phyloP scores from a whole-genome alignment of 2,797 vertebrate species.

The Sebastes vulpes region DNA sequence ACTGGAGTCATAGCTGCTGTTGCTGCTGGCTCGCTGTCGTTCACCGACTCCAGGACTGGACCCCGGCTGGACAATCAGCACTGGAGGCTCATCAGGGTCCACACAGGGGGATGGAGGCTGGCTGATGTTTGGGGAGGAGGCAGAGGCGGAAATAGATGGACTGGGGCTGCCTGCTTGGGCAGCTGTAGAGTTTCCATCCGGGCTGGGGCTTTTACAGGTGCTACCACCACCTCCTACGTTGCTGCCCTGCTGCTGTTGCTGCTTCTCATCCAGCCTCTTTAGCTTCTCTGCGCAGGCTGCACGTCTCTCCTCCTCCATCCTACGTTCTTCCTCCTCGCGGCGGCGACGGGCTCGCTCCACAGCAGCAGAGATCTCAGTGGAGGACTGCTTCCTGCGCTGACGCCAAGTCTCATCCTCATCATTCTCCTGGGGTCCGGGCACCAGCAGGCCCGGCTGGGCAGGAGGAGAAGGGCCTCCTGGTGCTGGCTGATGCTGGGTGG shows the following conservation, averaged over 20 bases:
- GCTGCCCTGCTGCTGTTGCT: slow-evolving; percentile 84
- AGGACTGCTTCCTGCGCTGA: slow-evolving; percentile 93
- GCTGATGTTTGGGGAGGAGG: slow-evolving; percentile 84
- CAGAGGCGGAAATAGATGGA: slow-evolving; percentile 76
- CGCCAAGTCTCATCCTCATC: slow-evolving; percentile 96
- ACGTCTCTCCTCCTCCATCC: slow-evolving; percentile 94
- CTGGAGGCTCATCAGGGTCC: slow-evolving; percentile 82
- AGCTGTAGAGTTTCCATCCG: slow-evolving; percentile 78
- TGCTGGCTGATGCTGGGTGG: slow-evolving; percentile 71
- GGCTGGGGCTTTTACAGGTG: slow-evolving; percentile 79
- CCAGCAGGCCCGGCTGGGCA: slow-evolving; percentile 62
- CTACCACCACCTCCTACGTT: slow-evolving; percentile 43
- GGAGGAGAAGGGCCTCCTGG: slow-evolving; percentile 71
- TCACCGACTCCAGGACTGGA: slow-evolving; percentile 62
- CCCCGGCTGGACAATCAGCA: slow-evolving; percentile 59
- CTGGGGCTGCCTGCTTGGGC: slow-evolving; percentile 79
- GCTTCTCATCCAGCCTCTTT: slow-evolving; percentile 94
- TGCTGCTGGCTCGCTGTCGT: slow-evolving; percentile 87
- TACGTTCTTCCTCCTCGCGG: slow-evolving; percentile 92
- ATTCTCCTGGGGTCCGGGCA: slow-evolving; percentile 82
- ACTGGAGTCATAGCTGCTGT: slow-evolving; percentile 89
- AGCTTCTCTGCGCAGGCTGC: slow-evolving; percentile 95
- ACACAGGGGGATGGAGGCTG: slow-evolving; percentile 87
- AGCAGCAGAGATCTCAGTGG: slow-evolving; percentile 91
- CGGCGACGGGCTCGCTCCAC: slow-evolving; percentile 93